These are phyloP conservation scores for Drosophila pectinifera DNA, from an alignment of 1,140 invertebrate species.

Conservation along the genomic window DNA sequence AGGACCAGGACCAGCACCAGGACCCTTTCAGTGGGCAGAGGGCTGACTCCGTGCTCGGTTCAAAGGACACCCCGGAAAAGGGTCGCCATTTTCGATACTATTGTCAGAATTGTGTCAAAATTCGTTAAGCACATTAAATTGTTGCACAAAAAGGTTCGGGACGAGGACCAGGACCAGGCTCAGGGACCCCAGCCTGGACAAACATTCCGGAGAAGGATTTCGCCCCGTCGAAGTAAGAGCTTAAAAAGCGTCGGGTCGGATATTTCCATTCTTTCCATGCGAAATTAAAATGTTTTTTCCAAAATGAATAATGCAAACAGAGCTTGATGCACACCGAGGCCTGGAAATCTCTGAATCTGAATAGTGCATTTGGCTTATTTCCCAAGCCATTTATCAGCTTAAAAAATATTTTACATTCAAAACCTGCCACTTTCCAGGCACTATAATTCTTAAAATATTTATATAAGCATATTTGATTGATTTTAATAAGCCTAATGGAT, in stretches of 20 bases:
- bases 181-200: background rate
- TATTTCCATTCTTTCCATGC: background rate
- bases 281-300: constrained; percentile 14
- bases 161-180: too few species aligned
- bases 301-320: constrained; percentile 10
- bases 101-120: constrained; percentile 70
- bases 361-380: background rate
- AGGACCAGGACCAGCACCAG: background rate
- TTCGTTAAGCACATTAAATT: constrained; percentile 69
- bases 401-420: too few species aligned
- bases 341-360: background rate
- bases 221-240: background rate
- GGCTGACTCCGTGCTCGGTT: constrained; percentile 24
- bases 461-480: too few species aligned
- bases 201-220: constrained; percentile 29
- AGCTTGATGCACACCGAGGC: background rate
- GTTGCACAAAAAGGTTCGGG: constrained; percentile 18
- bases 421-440: background rate
- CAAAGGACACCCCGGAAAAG: constrained; percentile 41
- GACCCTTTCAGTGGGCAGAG: constrained; percentile 26
- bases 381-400: background rate
- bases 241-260: constrained; percentile 2
- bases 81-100: constrained; percentile 56
- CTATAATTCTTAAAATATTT: background rate
- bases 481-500: too few species aligned